Percentiles rank a stretch among this genome's conserved stretches.
These are phyloP conservation scores for Drosophila maculinotata DNA, from an alignment of 2,888 invertebrate species.

Conservation along the genomic window DNA sequence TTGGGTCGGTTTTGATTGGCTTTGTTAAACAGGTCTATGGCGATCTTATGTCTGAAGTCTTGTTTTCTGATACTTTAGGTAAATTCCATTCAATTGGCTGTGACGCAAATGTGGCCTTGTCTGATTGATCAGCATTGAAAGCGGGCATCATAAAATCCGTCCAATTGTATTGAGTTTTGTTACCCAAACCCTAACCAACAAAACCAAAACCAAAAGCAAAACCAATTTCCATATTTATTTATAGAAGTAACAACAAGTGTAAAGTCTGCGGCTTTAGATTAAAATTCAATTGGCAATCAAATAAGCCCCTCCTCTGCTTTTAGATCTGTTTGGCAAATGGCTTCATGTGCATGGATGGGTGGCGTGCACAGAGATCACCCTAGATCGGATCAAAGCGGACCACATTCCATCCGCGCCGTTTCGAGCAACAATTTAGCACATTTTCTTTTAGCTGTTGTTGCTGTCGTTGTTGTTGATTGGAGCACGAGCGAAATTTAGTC, in stretches of 20 bases:
- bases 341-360: slow-evolving; percentile 38
- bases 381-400: neutral
- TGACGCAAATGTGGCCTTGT: slow-evolving; percentile 21
- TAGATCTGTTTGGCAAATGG: neutral
- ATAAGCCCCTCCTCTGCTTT: neutral
- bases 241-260: slow-evolving; percentile 3
- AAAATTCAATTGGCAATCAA: slow-evolving; percentile 9
- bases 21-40: slow-evolving; percentile 16
- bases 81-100: slow-evolving; percentile 11
- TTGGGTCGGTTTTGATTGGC: neutral
- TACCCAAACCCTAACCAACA: neutral
- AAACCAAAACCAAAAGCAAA: too few relatives aligned
- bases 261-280: slow-evolving; percentile 10
- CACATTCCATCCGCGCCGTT: slow-evolving; percentile 10
- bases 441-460: slow-evolving; percentile 24
- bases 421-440: slow-evolving; percentile 58
- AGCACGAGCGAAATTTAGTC: slow-evolving; percentile 52
- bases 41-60: neutral
- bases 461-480: slow-evolving; percentile 31
- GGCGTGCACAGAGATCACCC: slow-evolving; percentile 40
- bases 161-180: neutral
- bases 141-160: neutral
- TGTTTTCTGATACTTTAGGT: neutral
- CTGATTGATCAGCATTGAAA: slow-evolving; percentile 10
- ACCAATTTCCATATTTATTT: too few relatives aligned